A percentile compares a stretch with the other conserved stretches of the same genome.
These are phyloP conservation scores for Tinamus guttatus DNA, from an alignment of 2,113 vertebrate genomes.

Conservation along the genomic window DNA sequence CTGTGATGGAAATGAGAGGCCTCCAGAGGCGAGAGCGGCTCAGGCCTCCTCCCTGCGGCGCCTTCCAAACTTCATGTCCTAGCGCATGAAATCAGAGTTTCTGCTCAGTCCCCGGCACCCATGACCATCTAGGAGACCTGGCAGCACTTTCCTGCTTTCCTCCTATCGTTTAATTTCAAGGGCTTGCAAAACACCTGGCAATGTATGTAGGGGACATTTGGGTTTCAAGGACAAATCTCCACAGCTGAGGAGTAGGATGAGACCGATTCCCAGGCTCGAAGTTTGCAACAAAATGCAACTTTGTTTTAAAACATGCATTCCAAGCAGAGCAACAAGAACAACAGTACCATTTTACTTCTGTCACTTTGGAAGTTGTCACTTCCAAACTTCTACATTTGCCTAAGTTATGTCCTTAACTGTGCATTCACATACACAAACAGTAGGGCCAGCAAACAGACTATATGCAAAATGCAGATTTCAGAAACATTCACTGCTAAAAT, in stretches of 20 bases:
- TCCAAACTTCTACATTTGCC: neutral
- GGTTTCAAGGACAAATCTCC: slow-evolving; percentile 22
- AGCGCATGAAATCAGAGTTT: neutral
- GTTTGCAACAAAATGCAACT: neutral
- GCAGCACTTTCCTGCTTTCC: slow-evolving; percentile 35
- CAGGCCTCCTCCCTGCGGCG: neutral
- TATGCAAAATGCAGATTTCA: slow-evolving; percentile 9
- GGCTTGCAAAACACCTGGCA: neutral
- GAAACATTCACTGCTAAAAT: slow-evolving; percentile 28
- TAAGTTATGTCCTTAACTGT: neutral
- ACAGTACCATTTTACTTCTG: neutral
- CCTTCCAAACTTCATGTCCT: neutral
- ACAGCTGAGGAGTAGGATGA: slow-evolving; percentile 25
- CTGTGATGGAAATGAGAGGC: accelerated
- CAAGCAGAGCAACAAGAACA: slow-evolving; percentile 28
- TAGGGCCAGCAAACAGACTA: neutral
- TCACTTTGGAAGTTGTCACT: too few species aligned
- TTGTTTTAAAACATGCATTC: slow-evolving; percentile 11
- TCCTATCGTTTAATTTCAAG: slow-evolving; percentile 23
- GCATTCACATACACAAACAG: neutral
- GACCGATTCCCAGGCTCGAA: slow-evolving; percentile 35
- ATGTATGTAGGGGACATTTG: neutral
- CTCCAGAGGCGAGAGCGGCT: accelerated
- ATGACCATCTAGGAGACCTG: neutral
- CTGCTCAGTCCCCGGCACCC: neutral